A percentile compares a stretch with the other conserved stretches of the same genome.
These are phyloP conservation scores for Temnothorax nylanderi DNA, from an alignment of 1,140 invertebrate genomes.

Conservation along the genomic window DNA sequence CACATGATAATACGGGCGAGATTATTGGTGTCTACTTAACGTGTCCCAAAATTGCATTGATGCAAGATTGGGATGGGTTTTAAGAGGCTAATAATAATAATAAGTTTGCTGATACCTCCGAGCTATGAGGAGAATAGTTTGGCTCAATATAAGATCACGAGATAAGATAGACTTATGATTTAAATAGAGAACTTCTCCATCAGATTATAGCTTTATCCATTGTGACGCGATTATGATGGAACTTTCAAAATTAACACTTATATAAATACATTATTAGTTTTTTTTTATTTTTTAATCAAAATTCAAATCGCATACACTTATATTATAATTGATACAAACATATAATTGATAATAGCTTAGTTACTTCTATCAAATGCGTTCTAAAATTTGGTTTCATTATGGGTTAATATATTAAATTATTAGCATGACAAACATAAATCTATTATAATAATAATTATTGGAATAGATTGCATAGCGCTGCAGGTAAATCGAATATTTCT, in stretches of 20 bases:
- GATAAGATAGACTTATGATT: constrained; percentile 65
- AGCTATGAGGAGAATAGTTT: constrained; percentile 63
- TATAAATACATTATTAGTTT: neutral
- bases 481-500: neutral
- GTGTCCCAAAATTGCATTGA: constrained; percentile 60
- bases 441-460: constrained; percentile 15
- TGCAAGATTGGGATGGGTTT: constrained; percentile 66
- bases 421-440: neutral
- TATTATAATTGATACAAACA: constrained; percentile 4
- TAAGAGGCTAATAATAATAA: constrained; percentile 68
- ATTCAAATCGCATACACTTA: neutral
- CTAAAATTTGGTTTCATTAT: neutral
- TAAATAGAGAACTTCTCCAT: constrained; percentile 62
- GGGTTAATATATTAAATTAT: neutral
- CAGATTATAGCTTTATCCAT: constrained; percentile 39
- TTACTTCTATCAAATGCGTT: neutral
- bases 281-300: neutral
- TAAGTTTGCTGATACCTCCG: constrained; percentile 58
- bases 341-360: neutral
- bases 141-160: constrained; percentile 14
- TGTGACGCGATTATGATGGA: neutral
- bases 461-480: neutral
- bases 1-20: constrained; percentile 58
- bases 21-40: constrained; percentile 52
- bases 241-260: neutral